Evolutionary conservation across 2,113 vertebrate species (phyloP).

Genomic region (Cheilinus undulatus): DNA sequence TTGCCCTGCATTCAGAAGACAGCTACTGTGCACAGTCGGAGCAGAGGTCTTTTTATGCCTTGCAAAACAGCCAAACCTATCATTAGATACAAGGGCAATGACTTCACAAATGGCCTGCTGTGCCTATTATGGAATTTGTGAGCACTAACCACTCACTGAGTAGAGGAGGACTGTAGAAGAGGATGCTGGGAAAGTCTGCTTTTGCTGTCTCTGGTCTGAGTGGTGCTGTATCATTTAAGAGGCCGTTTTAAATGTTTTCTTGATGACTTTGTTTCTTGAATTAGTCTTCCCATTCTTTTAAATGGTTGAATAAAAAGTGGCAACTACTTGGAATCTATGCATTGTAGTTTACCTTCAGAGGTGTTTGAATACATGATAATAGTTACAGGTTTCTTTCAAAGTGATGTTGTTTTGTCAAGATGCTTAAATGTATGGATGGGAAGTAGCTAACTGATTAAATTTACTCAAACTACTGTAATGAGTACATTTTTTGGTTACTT

Average conservation of each 20-base stretch:
- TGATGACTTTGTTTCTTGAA: neutral
- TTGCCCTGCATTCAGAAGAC: constrained; percentile 30
- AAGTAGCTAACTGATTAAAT: no score
- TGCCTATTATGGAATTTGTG: constrained; percentile 63
- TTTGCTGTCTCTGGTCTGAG: constrained; percentile 9
- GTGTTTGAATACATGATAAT: neutral
- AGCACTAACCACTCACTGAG: constrained; percentile 49
- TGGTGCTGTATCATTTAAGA: constrained; percentile 16
- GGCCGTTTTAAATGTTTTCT: constrained; percentile 1
- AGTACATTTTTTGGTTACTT: no score
- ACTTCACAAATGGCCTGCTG: constrained; percentile 59
- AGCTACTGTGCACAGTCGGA: constrained; percentile 31
- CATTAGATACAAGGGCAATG: constrained; percentile 66
- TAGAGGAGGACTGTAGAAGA: constrained; percentile 31
- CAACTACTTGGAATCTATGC: neutral
- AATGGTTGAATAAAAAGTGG: neutral
- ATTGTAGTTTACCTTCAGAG: neutral
- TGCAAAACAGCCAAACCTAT: constrained; percentile 51
- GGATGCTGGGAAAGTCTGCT: constrained; percentile 24
- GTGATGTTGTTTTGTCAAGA: neutral
- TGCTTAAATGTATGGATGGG: no score
- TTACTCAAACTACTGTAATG: no score
- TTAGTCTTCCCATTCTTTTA: neutral
- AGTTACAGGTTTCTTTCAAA: neutral
- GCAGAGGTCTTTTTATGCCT: constrained; percentile 56